Evolutionary conservation across 2,888 invertebrate species (phyloP).

Genomic region (Eupelmus urozonus): DNA sequence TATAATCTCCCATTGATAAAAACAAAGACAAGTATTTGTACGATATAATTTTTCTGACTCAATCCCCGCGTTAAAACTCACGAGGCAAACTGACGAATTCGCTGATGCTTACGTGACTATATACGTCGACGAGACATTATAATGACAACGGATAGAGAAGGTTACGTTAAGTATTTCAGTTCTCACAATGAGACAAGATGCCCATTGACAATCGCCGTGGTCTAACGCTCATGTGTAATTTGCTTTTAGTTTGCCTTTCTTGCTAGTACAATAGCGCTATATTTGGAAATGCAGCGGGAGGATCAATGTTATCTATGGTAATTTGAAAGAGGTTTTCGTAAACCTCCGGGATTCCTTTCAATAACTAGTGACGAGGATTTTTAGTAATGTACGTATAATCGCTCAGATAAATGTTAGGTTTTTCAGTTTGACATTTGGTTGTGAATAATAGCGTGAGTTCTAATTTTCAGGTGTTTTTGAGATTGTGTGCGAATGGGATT

Average conservation of each 20-base stretch:
- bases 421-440: too few relatives aligned
- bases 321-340: background rate
- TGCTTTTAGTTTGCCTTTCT: background rate
- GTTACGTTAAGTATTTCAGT: constrained; percentile 4
- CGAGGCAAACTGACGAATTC: background rate
- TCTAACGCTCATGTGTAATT: background rate
- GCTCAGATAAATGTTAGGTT: too few relatives aligned
- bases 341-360: too few relatives aligned
- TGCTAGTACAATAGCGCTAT: background rate
- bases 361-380: too few relatives aligned
- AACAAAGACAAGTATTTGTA: background rate
- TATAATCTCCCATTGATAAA: constrained; percentile 14
- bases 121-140: constrained; percentile 18
- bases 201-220: background rate
- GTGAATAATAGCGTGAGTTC: too few relatives aligned
- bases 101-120: constrained; percentile 6
- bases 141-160: constrained; percentile 31
- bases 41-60: too few relatives aligned
- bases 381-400: too few relatives aligned
- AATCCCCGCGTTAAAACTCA: too few relatives aligned
- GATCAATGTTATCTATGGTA: background rate
- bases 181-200: background rate
- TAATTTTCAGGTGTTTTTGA: too few relatives aligned
- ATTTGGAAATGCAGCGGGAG: background rate
- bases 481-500: too few relatives aligned